These are phyloP conservation scores for Bombyx mori DNA, from an alignment of 1,140 invertebrate species.

Conservation along the genomic window DNA sequence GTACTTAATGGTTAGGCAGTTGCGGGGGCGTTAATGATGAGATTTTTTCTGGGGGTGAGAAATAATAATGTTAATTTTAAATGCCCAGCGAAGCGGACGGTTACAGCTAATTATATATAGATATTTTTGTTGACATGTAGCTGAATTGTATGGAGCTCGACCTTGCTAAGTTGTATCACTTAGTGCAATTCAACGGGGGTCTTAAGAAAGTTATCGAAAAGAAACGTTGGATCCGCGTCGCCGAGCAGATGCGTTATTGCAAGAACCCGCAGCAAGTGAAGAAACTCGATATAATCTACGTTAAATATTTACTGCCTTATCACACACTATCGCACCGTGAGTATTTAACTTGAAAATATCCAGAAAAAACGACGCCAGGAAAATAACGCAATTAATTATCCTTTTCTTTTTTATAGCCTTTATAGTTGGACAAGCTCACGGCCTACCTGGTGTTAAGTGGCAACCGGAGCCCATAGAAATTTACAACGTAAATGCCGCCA, in stretches of 20 bases:
- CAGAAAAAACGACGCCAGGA: too few species aligned
- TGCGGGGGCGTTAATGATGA: too few species aligned
- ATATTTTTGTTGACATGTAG: slow-evolving; percentile 39
- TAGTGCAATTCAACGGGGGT: slow-evolving; percentile 88
- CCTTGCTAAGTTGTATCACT: slow-evolving; percentile 87
- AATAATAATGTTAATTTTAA: too few species aligned
- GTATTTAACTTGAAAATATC: slow-evolving; percentile 12
- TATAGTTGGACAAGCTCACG: background rate
- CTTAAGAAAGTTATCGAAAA: slow-evolving; percentile 92
- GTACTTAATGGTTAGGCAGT: too few species aligned
- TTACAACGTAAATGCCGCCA: too few species aligned
- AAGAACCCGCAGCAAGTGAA: slow-evolving; percentile 85
- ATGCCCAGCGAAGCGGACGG: too few species aligned
- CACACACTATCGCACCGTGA: slow-evolving; percentile 84
- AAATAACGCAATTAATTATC: too few species aligned
- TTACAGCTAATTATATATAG: background rate
- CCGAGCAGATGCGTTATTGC: slow-evolving; percentile 89
- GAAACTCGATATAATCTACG: slow-evolving; percentile 93
- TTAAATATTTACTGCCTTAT: slow-evolving; percentile 94
- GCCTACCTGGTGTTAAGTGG: background rate
- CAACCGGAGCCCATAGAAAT: background rate
- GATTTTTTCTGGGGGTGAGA: too few species aligned
- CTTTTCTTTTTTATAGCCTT: too few species aligned
- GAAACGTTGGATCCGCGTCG: slow-evolving; percentile 91
- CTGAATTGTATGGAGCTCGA: slow-evolving; percentile 93